phyloP scores from a whole-genome alignment of 2,113 vertebrate species.

The Tetrax tetrax region DNA sequence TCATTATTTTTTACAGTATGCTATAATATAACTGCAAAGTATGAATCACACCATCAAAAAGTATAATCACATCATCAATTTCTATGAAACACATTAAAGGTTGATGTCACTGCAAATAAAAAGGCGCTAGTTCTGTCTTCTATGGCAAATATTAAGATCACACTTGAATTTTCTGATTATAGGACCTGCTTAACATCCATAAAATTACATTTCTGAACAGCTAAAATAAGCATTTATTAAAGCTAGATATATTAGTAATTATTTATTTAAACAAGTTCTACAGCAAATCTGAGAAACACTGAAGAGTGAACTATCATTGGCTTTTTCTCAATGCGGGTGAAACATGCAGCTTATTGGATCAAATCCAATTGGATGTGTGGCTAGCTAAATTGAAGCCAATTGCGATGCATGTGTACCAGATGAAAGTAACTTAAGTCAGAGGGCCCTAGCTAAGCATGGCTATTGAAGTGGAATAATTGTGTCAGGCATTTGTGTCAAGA shows the following conservation, averaged over 20 bases:
- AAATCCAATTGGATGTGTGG: constrained; percentile 21
- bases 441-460: background rate
- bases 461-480: constrained; percentile 7
- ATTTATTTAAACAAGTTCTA: constrained; percentile 19
- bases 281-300: background rate
- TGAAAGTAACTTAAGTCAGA: constrained; percentile 13
- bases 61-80: background rate
- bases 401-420: background rate
- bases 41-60: too few relatives aligned
- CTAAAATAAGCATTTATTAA: constrained; percentile 11
- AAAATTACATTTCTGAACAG: constrained; percentile 21
- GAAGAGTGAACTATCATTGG: background rate
- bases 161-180: constrained; percentile 25
- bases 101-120: constrained; percentile 15
- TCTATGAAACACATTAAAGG: constrained; percentile 16
- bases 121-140: background rate
- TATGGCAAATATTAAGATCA: background rate
- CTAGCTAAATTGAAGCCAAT: constrained; percentile 23
- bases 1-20: background rate
- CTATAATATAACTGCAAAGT: background rate
- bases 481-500: background rate
- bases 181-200: background rate
- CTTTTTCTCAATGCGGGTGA: background rate
- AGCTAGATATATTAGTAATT: background rate
- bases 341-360: constrained; percentile 23